These are phyloP conservation scores for Pseudococcus jackbeardsleyi DNA, from an alignment of 2,888 invertebrate species.

Conservation along the genomic window DNA sequence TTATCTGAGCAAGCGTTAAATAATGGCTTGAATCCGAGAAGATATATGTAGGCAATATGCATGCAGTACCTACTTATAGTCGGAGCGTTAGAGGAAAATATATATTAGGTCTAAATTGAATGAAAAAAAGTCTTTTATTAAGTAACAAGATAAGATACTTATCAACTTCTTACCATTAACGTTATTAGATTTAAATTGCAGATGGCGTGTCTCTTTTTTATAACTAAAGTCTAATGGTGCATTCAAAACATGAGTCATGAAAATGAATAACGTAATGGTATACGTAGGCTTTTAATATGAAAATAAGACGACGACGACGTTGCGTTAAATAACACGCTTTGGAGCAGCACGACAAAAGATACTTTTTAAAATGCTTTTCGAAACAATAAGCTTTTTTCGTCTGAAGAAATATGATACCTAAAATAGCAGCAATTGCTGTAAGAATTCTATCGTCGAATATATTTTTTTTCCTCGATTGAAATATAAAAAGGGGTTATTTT, in stretches of 20 bases:
- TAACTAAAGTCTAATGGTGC: background rate
- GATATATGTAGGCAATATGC: background rate
- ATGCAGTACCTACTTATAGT: too few species aligned
- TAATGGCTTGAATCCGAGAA: background rate
- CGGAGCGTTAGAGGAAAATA: too few species aligned
- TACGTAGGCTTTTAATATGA: background rate
- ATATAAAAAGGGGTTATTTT: too few species aligned
- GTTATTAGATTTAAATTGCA: background rate
- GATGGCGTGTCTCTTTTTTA: background rate
- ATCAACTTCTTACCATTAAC: background rate
- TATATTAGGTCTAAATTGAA: background rate
- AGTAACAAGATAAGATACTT: conserved; percentile 2
- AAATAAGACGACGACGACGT: background rate
- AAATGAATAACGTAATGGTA: background rate
- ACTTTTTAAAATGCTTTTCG: too few species aligned
- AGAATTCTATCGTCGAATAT: too few species aligned
- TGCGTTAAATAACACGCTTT: too few species aligned
- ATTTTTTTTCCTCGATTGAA: too few species aligned
- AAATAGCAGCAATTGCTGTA: too few species aligned
- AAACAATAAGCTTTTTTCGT: too few species aligned
- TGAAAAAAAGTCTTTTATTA: background rate
- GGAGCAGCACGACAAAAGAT: too few species aligned
- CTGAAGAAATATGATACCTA: too few species aligned
- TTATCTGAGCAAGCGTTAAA: background rate
- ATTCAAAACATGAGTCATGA: background rate